Evolutionary conservation across 1,140 invertebrate species (phyloP), one percentile per base, ranked within the genome.

Genomic region (Meloidogyne hapla): DNA sequence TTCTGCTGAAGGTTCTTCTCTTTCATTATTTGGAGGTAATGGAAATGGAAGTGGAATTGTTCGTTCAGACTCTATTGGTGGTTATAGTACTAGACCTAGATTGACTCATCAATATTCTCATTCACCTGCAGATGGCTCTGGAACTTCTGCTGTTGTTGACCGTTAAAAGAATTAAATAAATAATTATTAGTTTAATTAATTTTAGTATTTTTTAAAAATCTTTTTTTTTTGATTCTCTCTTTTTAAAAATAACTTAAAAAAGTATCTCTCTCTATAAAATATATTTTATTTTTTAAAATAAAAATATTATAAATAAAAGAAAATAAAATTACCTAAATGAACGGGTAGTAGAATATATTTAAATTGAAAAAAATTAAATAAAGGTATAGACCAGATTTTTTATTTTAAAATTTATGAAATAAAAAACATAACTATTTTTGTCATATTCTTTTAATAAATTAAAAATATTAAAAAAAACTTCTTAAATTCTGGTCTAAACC

Each of bases 1-100:
- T 38, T 81, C 77, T 18, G 38, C 38, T 33, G 48, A 74, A 5
- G 67, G 42, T 40, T 79, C 77, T n/a, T 66, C 77, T 28, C 21
- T 65, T 26, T 80, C 79, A 15, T 62, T 48, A n/a, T 62, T 48
- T 61, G 66, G 56, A 70, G 26, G 79, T 23, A 79, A 65, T 48
- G 77, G 77, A 5, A 74, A 38, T 18, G 62, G 79, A 64, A n/a
- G 40, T 12, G 71, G 71, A 38, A 61, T 73, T 25, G 71, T 73
- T 38, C 71, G 71, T 56, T 73, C 71, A 23, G 71, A 73, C 1
- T 63, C 56, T 21, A 73, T 73, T 28, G 71, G 71, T 9, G 64
- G 28, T 64, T 56, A 56, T 56, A 64, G 71, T 28, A 18, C 45
- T 64, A 61, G 64, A 73, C 42, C 64, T 64, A 61, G 56, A 63